Evolutionary conservation across 2,797 vertebrate species (phyloP).

Genomic region (Squalus acanthias): DNA sequence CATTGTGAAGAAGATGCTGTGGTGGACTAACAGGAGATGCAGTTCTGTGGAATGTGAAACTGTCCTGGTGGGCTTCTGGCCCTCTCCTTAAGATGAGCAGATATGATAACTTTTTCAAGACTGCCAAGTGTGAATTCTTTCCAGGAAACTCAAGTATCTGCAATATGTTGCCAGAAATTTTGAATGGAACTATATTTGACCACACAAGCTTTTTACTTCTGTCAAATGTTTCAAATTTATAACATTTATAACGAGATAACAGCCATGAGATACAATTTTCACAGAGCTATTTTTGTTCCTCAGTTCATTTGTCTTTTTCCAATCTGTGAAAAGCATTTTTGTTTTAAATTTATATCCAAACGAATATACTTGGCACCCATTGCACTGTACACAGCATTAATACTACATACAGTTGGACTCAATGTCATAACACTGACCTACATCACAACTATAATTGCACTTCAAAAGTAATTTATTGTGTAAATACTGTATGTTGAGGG

Average conservation of each 20-base stretch:
- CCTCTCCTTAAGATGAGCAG: background rate
- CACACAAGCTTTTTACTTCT: background rate
- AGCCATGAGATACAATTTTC: background rate
- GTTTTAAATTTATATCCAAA: slow-evolving; percentile 1
- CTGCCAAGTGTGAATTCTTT: background rate
- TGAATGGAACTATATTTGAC: background rate
- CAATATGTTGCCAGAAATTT: background rate
- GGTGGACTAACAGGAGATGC: background rate
- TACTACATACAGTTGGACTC: background rate
- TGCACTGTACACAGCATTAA: background rate
- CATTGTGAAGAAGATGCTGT: background rate
- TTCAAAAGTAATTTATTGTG: background rate
- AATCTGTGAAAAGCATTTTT: background rate
- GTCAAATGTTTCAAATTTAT: background rate
- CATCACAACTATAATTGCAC: background rate
- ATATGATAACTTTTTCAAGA: no score
- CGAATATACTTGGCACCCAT: background rate
- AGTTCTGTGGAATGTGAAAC: background rate
- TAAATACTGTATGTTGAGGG: background rate
- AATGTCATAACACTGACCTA: background rate
- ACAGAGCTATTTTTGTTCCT: background rate
- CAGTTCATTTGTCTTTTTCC: background rate
- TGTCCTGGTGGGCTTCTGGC: background rate
- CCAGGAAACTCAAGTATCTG: background rate
- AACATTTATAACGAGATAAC: background rate